phyloP scores from a whole-genome alignment of 2,888 invertebrate genomes.

The Callimorpha dominula region DNA sequence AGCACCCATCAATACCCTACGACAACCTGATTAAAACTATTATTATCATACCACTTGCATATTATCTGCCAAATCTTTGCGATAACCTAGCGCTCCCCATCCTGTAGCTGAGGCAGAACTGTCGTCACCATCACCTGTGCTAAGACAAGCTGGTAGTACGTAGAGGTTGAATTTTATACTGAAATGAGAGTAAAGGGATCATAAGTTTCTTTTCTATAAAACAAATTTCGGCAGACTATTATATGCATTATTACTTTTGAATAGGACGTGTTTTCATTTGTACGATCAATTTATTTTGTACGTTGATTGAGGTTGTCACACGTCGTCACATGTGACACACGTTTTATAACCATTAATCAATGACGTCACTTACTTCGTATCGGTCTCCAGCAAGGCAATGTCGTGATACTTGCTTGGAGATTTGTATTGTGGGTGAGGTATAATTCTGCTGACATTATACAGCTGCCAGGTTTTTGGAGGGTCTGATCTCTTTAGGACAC shows the following conservation, averaged over 20 bases:
- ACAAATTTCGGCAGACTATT: no score
- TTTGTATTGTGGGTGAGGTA: constrained; percentile 26
- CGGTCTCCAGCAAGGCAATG: constrained; percentile 30
- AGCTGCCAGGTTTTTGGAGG: constrained; percentile 22
- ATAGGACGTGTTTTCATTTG: no score
- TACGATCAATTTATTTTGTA: no score
- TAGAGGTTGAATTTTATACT: constrained; percentile 30
- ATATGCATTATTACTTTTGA: no score
- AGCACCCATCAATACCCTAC: no score
- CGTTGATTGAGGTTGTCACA: no score
- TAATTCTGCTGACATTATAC: constrained; percentile 24
- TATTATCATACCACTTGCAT: constrained; percentile 39
- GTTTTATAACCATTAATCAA: no score
- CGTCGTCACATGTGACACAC: no score
- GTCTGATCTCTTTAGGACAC: constrained; percentile 27
- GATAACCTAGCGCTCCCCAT: constrained; percentile 48
- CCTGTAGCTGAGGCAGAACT: constrained; percentile 1
- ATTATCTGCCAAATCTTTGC: constrained; percentile 45
- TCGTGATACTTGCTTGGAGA: constrained; percentile 35
- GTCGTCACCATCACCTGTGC: constrained; percentile 16
- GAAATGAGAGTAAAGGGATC: background rate
- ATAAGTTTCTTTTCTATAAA: no score
- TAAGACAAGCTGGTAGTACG: constrained; percentile 56
- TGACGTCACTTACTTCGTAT: constrained; percentile 21
- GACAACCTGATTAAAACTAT: no score